Evolutionary conservation across 2,113 vertebrate species (phyloP), one percentile per base, ranked within the genome.

Genomic region (Ardeotis arabs): DNA sequence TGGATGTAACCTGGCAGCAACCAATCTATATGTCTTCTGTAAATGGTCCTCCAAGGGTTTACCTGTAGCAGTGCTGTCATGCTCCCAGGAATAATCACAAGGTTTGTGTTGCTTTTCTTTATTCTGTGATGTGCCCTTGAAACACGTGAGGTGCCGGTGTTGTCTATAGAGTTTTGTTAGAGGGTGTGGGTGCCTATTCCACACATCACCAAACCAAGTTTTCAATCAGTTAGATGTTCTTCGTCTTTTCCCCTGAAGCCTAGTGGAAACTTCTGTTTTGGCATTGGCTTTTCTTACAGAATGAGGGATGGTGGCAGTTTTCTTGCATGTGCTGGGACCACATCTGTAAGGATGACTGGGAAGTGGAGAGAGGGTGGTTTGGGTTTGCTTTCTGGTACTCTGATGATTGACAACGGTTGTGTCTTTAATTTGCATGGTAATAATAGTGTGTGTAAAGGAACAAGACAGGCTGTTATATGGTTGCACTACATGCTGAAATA

Each of bases 1-100:
- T 96, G 96, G 96, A 97, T 94, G 81, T 95, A 93, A 92, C 94
- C 96, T 91, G 93, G 89, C 95, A 97, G 89, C 89, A 81, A 95
- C 81, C 89, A 83, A 52, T 87, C 91, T 97, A 8, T 93, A 79
- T 97, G 96, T 73, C 95, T 97, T 89, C 96, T 96, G 94, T 97
- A 96, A 96, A 97, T 97, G 96, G 67, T 97, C 93, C 91, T 97
- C 95, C 96, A 97, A 95, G 94, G 89, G 87, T 91, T 96, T 91
- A 73, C 94, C 96, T 96, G 94, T 97, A 97, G 95, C 96, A 95
- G 87, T 96, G 95, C 96, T 96, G 95, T 91, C 96, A 97, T 97
- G 96, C 94, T 97, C 93, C 96, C 96, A 73, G 96, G 96, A 97
- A 97, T 97, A 96, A 97, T 97, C 77, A 97, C 96, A 93, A 97